Conservation (phyloP, 2,797 vertebrate genomes). For the Moxostoma hubbsi region DNA sequence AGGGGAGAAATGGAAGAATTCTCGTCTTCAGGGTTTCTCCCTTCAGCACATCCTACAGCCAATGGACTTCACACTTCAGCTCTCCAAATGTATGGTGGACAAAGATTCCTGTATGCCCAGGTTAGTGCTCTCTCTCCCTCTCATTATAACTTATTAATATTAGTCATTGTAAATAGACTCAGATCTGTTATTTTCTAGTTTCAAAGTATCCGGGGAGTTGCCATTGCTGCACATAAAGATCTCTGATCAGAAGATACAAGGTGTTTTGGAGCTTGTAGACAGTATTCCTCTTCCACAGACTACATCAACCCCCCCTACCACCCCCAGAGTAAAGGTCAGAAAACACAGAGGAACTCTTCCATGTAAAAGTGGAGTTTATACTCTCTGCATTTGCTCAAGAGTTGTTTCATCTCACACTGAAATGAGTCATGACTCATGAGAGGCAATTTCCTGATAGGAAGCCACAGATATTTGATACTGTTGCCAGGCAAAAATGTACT, state of each 20-base stretch:
- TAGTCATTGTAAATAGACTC: neutral
- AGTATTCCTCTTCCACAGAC: constrained; percentile 86
- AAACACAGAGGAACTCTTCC: neutral
- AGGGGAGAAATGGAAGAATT: constrained; percentile 90
- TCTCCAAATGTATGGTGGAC: constrained; percentile 94
- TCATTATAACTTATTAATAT: neutral
- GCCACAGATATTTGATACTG: constrained; percentile 3
- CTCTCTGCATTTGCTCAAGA: neutral
- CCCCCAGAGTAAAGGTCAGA: constrained; percentile 79
- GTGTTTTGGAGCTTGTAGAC: constrained; percentile 80
- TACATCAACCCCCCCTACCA: constrained; percentile 69
- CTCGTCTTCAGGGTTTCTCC: constrained; percentile 83
- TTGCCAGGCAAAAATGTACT: neutral
- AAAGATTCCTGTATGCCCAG: constrained; percentile 91
- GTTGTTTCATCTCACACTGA: neutral
- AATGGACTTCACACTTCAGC: constrained; percentile 87
- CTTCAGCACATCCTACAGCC: constrained; percentile 89
- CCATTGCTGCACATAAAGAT: constrained; percentile 89
- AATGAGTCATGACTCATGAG: constrained; percentile 3
- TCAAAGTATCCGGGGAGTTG: constrained; percentile 92
- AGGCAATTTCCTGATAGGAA: neutral
- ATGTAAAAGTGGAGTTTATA: neutral
- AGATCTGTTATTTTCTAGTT: constrained; percentile 72
- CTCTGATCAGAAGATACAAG: constrained; percentile 90
- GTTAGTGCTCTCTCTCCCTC: constrained; percentile 66